phyloP scores from a whole-genome alignment of 2,113 vertebrate genomes.

The Mesoclemmys tuberculata region DNA sequence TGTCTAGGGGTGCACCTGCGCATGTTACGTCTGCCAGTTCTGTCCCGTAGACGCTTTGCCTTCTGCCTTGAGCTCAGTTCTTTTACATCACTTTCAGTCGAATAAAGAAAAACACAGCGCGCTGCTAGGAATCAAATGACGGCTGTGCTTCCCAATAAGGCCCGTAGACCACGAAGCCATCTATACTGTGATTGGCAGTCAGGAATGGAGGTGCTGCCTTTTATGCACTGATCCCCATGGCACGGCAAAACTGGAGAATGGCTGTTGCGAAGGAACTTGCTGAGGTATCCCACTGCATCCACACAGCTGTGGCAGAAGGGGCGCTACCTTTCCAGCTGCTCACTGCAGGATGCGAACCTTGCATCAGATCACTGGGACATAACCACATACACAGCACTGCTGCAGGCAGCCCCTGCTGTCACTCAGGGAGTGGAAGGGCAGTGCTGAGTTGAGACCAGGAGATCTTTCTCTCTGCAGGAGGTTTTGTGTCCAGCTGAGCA shows the following conservation, averaged over 20 bases:
- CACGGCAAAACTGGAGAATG: neutral
- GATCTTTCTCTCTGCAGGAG: neutral
- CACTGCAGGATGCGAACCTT: no score
- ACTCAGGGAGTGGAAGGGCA: neutral
- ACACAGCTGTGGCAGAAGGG: no score
- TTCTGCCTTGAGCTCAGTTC: neutral
- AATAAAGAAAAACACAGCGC: neutral
- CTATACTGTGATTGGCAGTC: neutral
- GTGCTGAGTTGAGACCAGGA: neutral
- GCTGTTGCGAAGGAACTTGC: neutral
- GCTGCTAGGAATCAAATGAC: neutral
- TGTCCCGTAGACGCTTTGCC: neutral
- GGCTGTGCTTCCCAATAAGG: neutral
- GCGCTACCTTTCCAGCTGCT: neutral
- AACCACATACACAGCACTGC: neutral
- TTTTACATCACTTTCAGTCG: neutral
- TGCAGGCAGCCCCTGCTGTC: no score
- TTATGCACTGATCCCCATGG: neutral
- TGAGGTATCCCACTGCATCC: neutral
- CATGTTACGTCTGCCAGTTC: neutral
- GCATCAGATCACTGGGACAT: no score
- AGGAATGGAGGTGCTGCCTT: neutral
- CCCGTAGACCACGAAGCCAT: neutral
- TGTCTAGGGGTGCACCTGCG: neutral
- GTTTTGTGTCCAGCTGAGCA: neutral